Conservation (phyloP, 2,113 vertebrate genomes). For the Antechinus stuartii region DNA sequence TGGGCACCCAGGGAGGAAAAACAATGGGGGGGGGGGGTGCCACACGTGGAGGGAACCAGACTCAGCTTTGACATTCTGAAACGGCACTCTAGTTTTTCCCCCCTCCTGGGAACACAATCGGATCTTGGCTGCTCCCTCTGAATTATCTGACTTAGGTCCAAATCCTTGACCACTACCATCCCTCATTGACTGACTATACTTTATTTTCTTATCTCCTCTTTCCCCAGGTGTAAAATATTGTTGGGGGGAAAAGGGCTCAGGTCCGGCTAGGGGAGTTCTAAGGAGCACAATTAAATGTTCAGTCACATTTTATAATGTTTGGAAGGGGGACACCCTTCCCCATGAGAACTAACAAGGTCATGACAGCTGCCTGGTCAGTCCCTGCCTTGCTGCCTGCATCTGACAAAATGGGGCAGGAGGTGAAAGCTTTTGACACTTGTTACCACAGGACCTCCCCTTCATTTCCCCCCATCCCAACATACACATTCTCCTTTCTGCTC, state of each 20-base stretch:
- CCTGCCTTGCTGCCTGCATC: neutral
- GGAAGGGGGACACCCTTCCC: neutral
- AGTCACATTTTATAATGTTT: neutral
- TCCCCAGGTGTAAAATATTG: neutral
- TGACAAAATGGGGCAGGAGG: conserved; percentile 33
- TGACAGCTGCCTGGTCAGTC: neutral
- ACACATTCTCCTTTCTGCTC: neutral
- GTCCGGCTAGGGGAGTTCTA: neutral
- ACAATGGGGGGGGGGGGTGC: neutral
- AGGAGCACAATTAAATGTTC: neutral
- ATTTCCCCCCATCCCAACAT: neutral
- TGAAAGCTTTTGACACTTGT: neutral
- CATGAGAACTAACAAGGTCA: neutral
- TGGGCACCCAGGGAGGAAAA: neutral
- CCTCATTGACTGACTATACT: neutral
- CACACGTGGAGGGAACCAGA: neutral
- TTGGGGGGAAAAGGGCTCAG: neutral
- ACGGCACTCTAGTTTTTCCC: neutral
- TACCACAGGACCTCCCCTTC: neutral
- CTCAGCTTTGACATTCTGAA: neutral
- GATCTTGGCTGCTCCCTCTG: neutral
- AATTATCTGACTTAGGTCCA: neutral
- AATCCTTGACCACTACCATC: too few species aligned
- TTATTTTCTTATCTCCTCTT: neutral
- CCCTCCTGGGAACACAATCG: neutral